Base-by-base conservation (phyloP, 2,888 invertebrate species). In the Noctua janthina region DNA sequence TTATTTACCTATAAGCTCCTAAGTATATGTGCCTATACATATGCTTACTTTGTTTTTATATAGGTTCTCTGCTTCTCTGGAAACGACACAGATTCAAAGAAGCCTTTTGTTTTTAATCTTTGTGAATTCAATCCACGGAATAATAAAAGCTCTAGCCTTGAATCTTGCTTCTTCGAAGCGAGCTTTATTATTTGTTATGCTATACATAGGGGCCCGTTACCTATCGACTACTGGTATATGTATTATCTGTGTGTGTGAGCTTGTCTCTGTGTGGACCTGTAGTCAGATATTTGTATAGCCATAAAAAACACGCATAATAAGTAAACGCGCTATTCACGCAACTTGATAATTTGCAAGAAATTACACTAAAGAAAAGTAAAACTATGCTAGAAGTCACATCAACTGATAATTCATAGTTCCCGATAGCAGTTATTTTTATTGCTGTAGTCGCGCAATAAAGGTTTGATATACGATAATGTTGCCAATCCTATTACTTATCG, bases 381-480 rank as follows among this genome's bases (percentile, higher is more conserved):
- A 68, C 75, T 66, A 70, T 76, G n/a, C 51, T 80, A 82, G 62
- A 87, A 80, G 71, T 81, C 67, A 68, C 67, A 80, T 80, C 82
- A 66, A 71, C 78, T 74, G 51, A 83, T 88, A 82, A 90, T 81
- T 87, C 76, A 85, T 81, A 66, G 70, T 71, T 69, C 35, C 35
- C 49, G 76, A 82, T 81, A 79, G 70, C 62, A 84, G 78, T 87
- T 78, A 79, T 64, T 86, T 79, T 83, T 82, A 89, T 79, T 85
- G 72, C 78, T 62, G 8, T 59, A 78, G 76, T 80, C 70, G 51
- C 29, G 82, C 83, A 87, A 83, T 89, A 87, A 85, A 87, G 80
- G 73, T 83, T 75, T 86, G 82, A 87, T 87, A 74, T 78, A 88
- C 78, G 83, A 84, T 84, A 85, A 81, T 84, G 75, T 84, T 86